Evolutionary conservation across 2,888 invertebrate species (phyloP).

Genomic region (Augochlorella aurata): DNA sequence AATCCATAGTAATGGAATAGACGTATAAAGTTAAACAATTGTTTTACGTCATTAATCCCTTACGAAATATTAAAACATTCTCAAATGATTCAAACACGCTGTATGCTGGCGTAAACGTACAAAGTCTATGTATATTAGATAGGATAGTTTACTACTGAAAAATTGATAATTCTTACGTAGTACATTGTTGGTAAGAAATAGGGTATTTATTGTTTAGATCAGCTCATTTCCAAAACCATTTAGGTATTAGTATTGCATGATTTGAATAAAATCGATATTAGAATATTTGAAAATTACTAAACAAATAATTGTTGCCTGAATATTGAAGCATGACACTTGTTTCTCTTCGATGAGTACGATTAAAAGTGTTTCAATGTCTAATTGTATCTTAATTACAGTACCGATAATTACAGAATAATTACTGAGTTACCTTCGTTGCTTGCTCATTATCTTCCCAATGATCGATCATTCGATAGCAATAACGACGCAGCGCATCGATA

Average conservation of each 20-base stretch:
- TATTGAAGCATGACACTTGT: constrained; percentile 1
- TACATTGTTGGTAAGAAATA: neutral
- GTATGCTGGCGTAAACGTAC: neutral
- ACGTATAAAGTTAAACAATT: too few species aligned
- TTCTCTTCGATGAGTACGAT: neutral
- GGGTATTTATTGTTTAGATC: neutral
- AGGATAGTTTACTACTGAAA: neutral
- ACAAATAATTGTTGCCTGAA: neutral
- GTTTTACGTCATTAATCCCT: too few species aligned
- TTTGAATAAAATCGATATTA: neutral
- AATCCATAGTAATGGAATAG: neutral
- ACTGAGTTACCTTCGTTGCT: neutral
- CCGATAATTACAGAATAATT: neutral
- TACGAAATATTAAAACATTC: too few species aligned
- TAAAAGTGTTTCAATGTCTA: neutral
- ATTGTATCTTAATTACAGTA: neutral
- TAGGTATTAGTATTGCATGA: neutral
- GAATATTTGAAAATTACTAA: neutral
- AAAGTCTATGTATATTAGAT: too few species aligned
- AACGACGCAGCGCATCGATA: neutral
- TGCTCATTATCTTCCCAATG: neutral
- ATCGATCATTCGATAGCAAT: too few species aligned
- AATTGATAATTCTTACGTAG: neutral
- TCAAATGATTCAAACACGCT: neutral
- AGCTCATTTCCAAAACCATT: neutral